These are phyloP conservation scores for Temnothorax ravouxi DNA, from an alignment of 2,888 invertebrate species.

Conservation along the genomic window DNA sequence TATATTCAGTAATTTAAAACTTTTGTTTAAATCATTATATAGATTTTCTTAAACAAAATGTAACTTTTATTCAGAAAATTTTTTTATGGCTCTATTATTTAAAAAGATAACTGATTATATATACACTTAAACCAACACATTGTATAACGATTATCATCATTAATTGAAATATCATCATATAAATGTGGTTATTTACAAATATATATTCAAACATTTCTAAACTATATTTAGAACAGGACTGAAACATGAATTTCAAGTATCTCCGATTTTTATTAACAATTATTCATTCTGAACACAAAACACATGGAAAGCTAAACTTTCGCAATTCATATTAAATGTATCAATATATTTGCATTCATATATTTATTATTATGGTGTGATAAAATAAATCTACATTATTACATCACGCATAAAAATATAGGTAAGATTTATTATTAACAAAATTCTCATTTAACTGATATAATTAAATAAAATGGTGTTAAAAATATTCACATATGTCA, in stretches of 20 bases:
- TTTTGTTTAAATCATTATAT: background rate
- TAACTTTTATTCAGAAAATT: background rate
- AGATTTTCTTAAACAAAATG: background rate
- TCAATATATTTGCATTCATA: conserved; percentile 27
- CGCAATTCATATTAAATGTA: conserved; percentile 1
- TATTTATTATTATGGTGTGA: conserved; percentile 20
- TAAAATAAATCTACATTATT: conserved; percentile 23
- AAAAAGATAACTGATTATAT: background rate
- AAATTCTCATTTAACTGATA: conserved; percentile 12
- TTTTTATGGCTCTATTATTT: background rate
- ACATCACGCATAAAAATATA: conserved; percentile 9
- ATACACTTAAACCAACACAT: background rate
- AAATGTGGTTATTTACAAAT: background rate
- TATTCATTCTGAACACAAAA: conserved; percentile 1
- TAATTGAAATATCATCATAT: background rate
- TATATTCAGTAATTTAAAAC: background rate
- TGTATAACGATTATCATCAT: background rate
- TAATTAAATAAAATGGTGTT: background rate
- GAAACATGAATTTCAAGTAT: background rate
- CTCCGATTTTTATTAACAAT: background rate
- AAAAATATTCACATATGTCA: background rate
- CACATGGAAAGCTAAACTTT: background rate
- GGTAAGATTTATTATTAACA: conserved; percentile 12
- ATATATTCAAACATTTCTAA: background rate
- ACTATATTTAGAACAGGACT: background rate